Evolutionary conservation across 1,140 invertebrate species (phyloP).

Genomic region (Ceratoteleas bidentatus): DNA sequence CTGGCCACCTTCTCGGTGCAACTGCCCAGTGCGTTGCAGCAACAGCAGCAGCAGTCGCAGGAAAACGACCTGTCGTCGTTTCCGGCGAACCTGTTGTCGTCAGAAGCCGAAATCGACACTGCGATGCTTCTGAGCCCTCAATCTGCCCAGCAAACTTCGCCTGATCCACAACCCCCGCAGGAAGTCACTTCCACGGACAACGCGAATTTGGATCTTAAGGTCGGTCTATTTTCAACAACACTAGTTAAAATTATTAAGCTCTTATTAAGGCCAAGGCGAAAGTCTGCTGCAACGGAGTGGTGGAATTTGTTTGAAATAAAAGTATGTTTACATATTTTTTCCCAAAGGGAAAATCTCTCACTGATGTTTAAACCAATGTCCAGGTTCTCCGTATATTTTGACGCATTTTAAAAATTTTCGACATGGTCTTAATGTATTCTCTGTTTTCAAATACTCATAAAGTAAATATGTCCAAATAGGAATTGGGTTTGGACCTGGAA

Average conservation of each 20-base stretch:
- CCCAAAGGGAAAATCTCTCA: no score
- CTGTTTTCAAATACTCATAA: neutral
- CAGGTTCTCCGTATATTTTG: no score
- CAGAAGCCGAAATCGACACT: slow-evolving; percentile 73
- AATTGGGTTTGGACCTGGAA: slow-evolving; percentile 81
- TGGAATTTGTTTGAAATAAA: no score
- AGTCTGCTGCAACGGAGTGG: no score
- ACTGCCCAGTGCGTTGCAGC: slow-evolving; percentile 76
- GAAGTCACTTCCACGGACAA: slow-evolving; percentile 79
- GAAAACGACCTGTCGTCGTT: slow-evolving; percentile 73
- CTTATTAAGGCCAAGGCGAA: no score
- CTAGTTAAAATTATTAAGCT: no score
- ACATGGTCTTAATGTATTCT: no score
- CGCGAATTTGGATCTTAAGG: slow-evolving; percentile 77
- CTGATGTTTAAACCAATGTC: no score
- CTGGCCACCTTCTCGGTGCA: slow-evolving; percentile 80
- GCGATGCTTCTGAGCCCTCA: slow-evolving; percentile 77
- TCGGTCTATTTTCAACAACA: no score
- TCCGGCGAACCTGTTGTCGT: slow-evolving; percentile 67
- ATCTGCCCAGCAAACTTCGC: slow-evolving; percentile 72
- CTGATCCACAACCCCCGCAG: slow-evolving; percentile 78
- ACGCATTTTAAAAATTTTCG: no score
- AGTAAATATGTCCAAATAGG: slow-evolving; percentile 66
- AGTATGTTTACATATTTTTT: no score
- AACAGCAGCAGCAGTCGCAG: slow-evolving; percentile 58